Evolutionary conservation across 2,113 vertebrate genomes (phyloP), one percentile per base, ranked within the genome.

Genomic region (Ranitomeya imitator): DNA sequence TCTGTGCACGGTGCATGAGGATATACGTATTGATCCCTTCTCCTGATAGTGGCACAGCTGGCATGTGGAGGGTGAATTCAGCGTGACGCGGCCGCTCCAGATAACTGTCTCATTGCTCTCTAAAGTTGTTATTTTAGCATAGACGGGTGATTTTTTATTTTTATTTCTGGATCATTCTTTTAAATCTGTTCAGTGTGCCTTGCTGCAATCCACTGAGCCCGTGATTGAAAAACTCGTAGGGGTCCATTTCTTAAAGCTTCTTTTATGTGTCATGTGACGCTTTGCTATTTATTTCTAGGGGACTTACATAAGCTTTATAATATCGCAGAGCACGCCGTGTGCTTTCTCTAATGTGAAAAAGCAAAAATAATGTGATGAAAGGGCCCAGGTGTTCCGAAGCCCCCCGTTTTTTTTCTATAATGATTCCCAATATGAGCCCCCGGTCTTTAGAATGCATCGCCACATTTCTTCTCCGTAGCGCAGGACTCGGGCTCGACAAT

Each of bases 401-500:
- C 51, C 26, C 26, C 19, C 21, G 79, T 61, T 81, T 81, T 61
- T 60, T 23, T 16, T 16, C n/a, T 81, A 31, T 80, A 59, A 60
- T 60, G 61, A 60, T 61, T 60, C 23, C 10, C 79, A 37, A 60
- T 19, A 5, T 37, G 55, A 57, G 55, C 21, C 13, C n/a, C 14
- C 37, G 54, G 54, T 59, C 79, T 31, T 54, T 84, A 16, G 21
- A 4, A 71, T 55, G 51, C 82, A 19, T 51, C 63, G 52, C 63
- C n/a, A 11, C 63, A 55, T 21, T 83, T 19, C 51, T 21, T 69
- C 6, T 54, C 37, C 31, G 65, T 79, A 67, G 61, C 65, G 55
- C 74, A 45, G 61, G n/a, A 88, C 76, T 52, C 83, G 37, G 88
- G 63, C 90, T 69, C 63, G 88, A 90, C 86, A 90, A n/a, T 0